phyloP scores from a whole-genome alignment of 2,888 invertebrate genomes.

The Orchesella flavescens region DNA sequence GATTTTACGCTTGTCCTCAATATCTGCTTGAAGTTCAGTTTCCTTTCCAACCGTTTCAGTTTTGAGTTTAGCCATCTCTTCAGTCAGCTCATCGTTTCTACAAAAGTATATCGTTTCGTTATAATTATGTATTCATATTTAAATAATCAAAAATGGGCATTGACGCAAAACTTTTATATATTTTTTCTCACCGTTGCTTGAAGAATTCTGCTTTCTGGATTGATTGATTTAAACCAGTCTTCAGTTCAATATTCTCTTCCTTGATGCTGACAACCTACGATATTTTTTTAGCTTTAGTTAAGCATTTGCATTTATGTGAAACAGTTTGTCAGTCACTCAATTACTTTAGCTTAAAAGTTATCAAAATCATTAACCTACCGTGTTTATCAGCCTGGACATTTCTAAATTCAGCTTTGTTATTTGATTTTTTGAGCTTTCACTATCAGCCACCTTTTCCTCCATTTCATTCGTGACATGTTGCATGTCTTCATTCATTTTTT shows the following conservation, averaged over 20 bases:
- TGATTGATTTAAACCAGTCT: constrained; percentile 21
- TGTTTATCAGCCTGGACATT: constrained; percentile 15
- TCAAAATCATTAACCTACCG: background rate
- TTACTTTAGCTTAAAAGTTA: too few species aligned
- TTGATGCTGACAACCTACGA: constrained; percentile 38
- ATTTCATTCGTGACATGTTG: background rate
- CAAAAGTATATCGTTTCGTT: background rate
- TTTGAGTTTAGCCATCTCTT: constrained; percentile 11
- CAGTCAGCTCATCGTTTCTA: constrained; percentile 5
- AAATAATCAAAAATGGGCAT: background rate
- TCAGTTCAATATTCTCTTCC: constrained; percentile 32
- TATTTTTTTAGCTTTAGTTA: too few species aligned
- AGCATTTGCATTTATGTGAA: too few species aligned
- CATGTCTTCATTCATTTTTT: background rate
- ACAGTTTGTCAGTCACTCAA: too few species aligned
- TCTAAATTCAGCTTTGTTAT: background rate
- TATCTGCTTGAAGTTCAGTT: constrained; percentile 76
- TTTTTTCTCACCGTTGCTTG: constrained; percentile 17
- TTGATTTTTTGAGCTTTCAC: background rate
- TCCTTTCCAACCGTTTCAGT: constrained; percentile 67
- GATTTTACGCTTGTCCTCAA: constrained; percentile 77
- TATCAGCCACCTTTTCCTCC: background rate
- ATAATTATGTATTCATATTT: background rate
- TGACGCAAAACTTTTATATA: background rate
- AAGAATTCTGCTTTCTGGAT: constrained; percentile 23